These are phyloP conservation scores for Scaptomyza pallida DNA, from an alignment of 1,140 invertebrate species.

Conservation along the genomic window DNA sequence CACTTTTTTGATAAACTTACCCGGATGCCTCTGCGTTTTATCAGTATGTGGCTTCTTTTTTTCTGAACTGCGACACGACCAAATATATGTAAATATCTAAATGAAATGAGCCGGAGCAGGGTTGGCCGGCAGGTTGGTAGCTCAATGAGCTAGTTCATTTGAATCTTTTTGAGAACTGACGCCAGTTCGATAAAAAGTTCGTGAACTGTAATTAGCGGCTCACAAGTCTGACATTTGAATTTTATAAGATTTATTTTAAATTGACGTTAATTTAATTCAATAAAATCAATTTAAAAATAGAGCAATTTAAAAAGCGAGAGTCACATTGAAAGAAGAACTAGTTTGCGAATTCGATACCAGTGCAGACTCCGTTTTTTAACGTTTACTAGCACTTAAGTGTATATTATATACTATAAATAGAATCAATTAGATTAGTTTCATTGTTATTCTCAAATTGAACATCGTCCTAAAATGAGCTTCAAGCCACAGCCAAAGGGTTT, in stretches of 20 bases:
- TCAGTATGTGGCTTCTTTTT: constrained; percentile 73
- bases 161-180: background rate
- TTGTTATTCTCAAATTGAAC: background rate
- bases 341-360: background rate
- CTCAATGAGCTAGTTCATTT: constrained; percentile 3
- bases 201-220: background rate
- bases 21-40: constrained; percentile 76
- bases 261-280: too few relatives aligned
- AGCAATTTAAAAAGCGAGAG: too few relatives aligned
- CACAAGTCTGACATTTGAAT: background rate
- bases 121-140: background rate
- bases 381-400: background rate
- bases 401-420: constrained; percentile 3
- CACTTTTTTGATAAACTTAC: constrained; percentile 54
- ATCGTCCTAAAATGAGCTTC: background rate
- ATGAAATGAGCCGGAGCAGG: constrained; percentile 31
- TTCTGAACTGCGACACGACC: constrained; percentile 40
- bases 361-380: background rate
- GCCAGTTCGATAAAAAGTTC: background rate
- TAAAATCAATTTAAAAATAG: too few relatives aligned
- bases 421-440: background rate
- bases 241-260: background rate
- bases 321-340: too few relatives aligned
- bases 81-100: constrained; percentile 71
- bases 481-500: constrained; percentile 9